phyloP scores from a whole-genome alignment of 2,113 vertebrate genomes.

The Salvelinus fontinalis region DNA sequence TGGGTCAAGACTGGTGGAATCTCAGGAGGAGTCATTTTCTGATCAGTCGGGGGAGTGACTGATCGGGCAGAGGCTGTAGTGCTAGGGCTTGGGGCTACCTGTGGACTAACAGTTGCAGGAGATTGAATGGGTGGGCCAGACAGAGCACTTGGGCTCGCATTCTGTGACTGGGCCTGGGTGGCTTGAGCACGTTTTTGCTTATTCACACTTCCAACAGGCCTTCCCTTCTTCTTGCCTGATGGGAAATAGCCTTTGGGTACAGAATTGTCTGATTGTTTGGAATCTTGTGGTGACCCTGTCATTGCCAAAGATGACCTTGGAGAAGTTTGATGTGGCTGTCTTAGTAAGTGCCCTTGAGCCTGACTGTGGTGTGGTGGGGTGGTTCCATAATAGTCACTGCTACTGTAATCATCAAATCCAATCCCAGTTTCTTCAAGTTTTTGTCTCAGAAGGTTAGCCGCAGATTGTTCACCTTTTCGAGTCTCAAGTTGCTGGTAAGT shows the following conservation, averaged over 20 bases:
- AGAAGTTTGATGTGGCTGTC: constrained; percentile 69
- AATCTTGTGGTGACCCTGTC: constrained; percentile 57
- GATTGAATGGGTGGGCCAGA: constrained; percentile 37
- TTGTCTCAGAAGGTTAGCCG: constrained; percentile 74
- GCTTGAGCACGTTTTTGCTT: constrained; percentile 86
- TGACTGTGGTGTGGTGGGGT: constrained; percentile 68
- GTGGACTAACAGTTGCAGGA: constrained; percentile 30
- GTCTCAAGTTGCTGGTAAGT: constrained; percentile 80
- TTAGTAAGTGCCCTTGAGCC: constrained; percentile 68
- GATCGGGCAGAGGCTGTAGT: constrained; percentile 26
- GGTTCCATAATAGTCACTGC: constrained; percentile 71
- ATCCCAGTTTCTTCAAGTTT: constrained; percentile 77
- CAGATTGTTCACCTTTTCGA: constrained; percentile 74
- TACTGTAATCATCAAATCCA: constrained; percentile 74
- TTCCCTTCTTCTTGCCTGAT: constrained; percentile 96
- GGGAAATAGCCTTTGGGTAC: constrained; percentile 97
- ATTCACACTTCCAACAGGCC: constrained; percentile 96
- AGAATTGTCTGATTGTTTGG: constrained; percentile 60
- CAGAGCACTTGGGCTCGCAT: constrained; percentile 25
- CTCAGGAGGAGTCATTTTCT: constrained; percentile 49
- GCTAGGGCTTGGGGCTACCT: constrained; percentile 25
- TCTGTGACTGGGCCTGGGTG: constrained; percentile 51
- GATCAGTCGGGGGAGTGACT: constrained; percentile 35
- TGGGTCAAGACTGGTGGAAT: constrained; percentile 62
- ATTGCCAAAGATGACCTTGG: constrained; percentile 57